Base-by-base conservation (phyloP, 2,113 vertebrate species). In the Glaucidium brasilianum region DNA sequence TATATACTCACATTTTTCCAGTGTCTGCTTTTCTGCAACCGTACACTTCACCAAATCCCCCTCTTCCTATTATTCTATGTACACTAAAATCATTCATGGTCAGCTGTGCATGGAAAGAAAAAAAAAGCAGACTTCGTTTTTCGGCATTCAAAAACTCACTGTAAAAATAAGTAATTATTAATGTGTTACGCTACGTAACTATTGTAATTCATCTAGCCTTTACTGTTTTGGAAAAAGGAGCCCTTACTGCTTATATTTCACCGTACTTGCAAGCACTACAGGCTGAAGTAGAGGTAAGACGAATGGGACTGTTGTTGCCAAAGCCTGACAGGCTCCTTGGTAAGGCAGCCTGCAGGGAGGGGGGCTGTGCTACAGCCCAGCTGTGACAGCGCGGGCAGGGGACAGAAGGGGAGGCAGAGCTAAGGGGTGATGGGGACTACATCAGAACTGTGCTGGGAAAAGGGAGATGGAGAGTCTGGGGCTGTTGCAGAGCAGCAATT, bases 31-130 rank as follows among this genome's bases (percentile, higher is more conserved):
- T 99, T 78, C 99, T 98, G 98, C 99, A 99, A 84, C 99, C 99
- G 1, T 99, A 99, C 30, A 99, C 99, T 97, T 99, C 99, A 12
- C 99, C 99, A 63, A 99, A 99, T 91, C 99, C 99, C 15, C 99
- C 99, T 93, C 99, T 97, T 76, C 99, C 99, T 59, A 99, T 99
- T 97, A 99, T 99, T 96, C 99, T 98, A 84, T 99, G 99, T 23
- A 99, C 99, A 80, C 99, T 99, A 98, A 99, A 99, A 97, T 99
- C 99, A 69, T 99, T 99, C 99, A 99, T 99, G 69, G 99, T 99
- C 98, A 99, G 97, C 99, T 99, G 98, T 8, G n/a, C n/a, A n/a
- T n/a, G n/a, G n/a, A 84, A 93, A 85, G 47, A 35, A 37, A 91
- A 37, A 91, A 34, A 76, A 17, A n/a, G 11, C 55, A 74, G 41